Conservation (phyloP, 2,797 vertebrate genomes). For the Toxotes lorentzi region DNA sequence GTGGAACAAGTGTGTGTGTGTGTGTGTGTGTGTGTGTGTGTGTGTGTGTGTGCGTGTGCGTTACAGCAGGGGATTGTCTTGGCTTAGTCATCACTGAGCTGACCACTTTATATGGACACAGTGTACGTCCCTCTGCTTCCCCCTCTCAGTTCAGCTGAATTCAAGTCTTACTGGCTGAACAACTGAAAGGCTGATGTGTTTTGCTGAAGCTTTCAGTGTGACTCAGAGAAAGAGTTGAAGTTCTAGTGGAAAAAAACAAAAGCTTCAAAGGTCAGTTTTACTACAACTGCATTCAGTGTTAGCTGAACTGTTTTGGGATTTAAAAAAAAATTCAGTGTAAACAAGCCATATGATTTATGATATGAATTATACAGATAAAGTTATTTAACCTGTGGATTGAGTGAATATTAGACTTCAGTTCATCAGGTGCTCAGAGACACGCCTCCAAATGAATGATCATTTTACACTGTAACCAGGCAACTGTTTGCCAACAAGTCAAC, state of each 20-base stretch:
- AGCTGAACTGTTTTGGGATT: not conserved
- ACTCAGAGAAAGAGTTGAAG: conserved; percentile 25
- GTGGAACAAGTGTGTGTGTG: conserved; percentile 34
- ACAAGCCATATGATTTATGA: not conserved
- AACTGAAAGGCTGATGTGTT: conserved; percentile 30
- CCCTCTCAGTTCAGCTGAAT: conserved; percentile 17
- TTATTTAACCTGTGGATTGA: no score
- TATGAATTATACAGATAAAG: not conserved
- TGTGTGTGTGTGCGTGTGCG: conserved; percentile 8
- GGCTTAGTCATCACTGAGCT: conserved; percentile 50
- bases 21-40: conserved; percentile 15
- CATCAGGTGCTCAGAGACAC: no score
- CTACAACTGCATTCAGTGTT: not conserved
- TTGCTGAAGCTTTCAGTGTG: conserved; percentile 20
- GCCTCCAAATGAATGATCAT: no score
- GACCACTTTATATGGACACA: conserved; percentile 55
- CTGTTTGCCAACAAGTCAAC: no score
- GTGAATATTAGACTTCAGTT: no score
- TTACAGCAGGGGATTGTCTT: conserved; percentile 42
- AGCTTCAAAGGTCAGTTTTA: not conserved
- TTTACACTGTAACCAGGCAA: no score
- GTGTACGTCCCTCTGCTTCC: conserved; percentile 32
- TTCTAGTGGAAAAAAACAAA: not conserved
- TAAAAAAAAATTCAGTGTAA: not conserved
- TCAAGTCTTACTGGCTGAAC: conserved; percentile 12